Evolutionary conservation across 64 coral and sea anemone genomes (phyloP), one percentile per base, ranked within the genome.

Genomic region (Montipora efflorescens): DNA sequence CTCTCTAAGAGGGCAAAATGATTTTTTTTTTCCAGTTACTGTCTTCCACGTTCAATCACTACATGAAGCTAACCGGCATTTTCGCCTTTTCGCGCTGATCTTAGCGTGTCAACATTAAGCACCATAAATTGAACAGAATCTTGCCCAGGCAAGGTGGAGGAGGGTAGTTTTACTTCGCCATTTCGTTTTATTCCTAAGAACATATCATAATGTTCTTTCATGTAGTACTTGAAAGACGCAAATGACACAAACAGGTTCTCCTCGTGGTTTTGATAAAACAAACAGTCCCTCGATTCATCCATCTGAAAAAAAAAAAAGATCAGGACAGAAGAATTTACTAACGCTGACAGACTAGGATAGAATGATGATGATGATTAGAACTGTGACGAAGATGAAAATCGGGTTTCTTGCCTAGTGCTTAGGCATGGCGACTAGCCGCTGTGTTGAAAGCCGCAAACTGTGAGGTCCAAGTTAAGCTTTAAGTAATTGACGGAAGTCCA

Each of bases 211-310:
- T 80, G 47, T 66, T 76, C 57, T 23, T 78, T 98, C 75, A 91
- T 90, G 74, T 91, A 90, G 70, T 91, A 95, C 76, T 88, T 90
- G 52, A 87, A 87, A 13, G 87, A 70, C 7, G 94, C 74, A 55
- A 95, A 95, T 44, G 96, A 98, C 43, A 90, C 77, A 77, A 95
- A 98, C 11, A 84, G 58, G 58, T 98, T 98, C 75, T 98, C 90
- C 70, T 98, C 90, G 44, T 95, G 96, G 75, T 93, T 90, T 88
- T 93, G 90, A 78, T 95, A 95, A 87, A 98, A 95, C 66, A 90
- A 88, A 79, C 69, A 88, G 50, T 94, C 79, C 58, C 51, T 51
- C 9, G 77, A 43, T 44, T 79, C 87, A 25, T 90, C 50, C 84
- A 19, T 70, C 93, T 94, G 59, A 12, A 62, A 44, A 83, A 28